Percentiles rank a stretch among this genome's conserved stretches.
Conservation (phyloP, 1,140 invertebrate species). For the Drosophila grimshawi region DNA sequence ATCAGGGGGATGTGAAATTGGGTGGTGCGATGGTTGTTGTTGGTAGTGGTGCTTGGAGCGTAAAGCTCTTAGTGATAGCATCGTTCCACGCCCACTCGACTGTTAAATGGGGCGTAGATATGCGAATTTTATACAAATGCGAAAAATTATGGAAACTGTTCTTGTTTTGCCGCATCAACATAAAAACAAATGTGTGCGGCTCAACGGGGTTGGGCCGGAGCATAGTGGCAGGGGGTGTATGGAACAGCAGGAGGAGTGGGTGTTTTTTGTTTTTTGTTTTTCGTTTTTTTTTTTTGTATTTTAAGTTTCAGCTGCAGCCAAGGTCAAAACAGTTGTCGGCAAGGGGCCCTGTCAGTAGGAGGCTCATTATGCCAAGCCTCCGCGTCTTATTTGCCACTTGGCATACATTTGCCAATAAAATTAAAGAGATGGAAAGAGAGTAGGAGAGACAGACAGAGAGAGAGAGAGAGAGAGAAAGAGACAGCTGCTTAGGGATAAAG, state of each 20-base stretch:
- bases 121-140: conserved; percentile 56
- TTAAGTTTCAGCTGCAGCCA: conserved; percentile 42
- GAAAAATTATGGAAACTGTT: conserved; percentile 64
- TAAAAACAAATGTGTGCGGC: conserved; percentile 55
- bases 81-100: conserved; percentile 24
- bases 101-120: conserved; percentile 44
- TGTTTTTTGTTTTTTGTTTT: conserved; percentile 22
- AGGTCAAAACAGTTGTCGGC: conserved; percentile 69
- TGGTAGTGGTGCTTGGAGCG: conserved; percentile 42
- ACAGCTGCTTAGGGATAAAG: not conserved
- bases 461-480: not conserved
- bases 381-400: conserved; percentile 61
- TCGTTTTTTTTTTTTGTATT: conserved; percentile 8
- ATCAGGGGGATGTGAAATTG: conserved; percentile 17
- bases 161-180: conserved; percentile 20
- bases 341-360: conserved; percentile 19
- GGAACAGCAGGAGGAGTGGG: not conserved
- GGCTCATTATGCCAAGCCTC: conserved; percentile 78
- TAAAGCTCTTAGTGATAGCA: conserved; percentile 74
- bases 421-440: not conserved
- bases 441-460: too few relatives aligned
- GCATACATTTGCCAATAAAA: conserved; percentile 64
- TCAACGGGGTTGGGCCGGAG: not conserved
- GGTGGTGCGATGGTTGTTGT: not conserved
- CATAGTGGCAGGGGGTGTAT: not conserved